Conservation (phyloP, 2,888 invertebrate species). For the Notocelia uddmanniana region DNA sequence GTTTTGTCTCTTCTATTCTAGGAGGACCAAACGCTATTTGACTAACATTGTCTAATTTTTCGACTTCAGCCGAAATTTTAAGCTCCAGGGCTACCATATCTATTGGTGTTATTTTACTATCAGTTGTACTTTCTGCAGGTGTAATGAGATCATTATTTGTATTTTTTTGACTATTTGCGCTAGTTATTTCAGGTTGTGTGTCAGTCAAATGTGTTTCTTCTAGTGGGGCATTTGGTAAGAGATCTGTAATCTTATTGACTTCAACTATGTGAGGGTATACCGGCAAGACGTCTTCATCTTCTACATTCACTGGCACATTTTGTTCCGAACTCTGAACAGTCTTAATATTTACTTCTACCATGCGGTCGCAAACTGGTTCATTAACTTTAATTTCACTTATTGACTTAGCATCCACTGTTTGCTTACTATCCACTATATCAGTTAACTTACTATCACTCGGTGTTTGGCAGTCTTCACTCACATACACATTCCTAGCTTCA, state of each 20-base stretch:
- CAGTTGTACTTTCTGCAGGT: conserved; percentile 44
- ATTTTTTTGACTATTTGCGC: conserved; percentile 33
- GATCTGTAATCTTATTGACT: conserved; percentile 23
- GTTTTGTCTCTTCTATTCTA: conserved; percentile 12
- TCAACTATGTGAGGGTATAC: conserved; percentile 20
- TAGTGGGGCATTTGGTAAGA: conserved; percentile 30
- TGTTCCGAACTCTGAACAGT: conserved; percentile 33
- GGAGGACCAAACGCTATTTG: conserved; percentile 10
- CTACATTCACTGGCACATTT: conserved; percentile 40
- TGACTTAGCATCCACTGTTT: conserved; percentile 77
- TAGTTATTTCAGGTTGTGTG: conserved; percentile 19
- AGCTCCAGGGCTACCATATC: conserved; percentile 8
- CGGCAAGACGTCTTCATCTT: conserved; percentile 33
- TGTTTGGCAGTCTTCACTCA: conserved; percentile 78
- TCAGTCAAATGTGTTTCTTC: conserved; percentile 16
- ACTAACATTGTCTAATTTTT: conserved; percentile 27
- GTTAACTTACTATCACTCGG: conserved; percentile 77
- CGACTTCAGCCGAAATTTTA: conserved; percentile 1
- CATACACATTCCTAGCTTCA: conserved; percentile 69
- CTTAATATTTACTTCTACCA: conserved; percentile 31
- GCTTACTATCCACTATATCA: conserved; percentile 67
- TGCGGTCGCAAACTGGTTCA: conserved; percentile 36
- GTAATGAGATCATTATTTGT: conserved; percentile 44
- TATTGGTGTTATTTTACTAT: conserved; percentile 33
- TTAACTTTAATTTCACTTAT: conserved; percentile 53